Conservation (phyloP, 1,140 invertebrate species). For the Calephelis virginiensis region DNA sequence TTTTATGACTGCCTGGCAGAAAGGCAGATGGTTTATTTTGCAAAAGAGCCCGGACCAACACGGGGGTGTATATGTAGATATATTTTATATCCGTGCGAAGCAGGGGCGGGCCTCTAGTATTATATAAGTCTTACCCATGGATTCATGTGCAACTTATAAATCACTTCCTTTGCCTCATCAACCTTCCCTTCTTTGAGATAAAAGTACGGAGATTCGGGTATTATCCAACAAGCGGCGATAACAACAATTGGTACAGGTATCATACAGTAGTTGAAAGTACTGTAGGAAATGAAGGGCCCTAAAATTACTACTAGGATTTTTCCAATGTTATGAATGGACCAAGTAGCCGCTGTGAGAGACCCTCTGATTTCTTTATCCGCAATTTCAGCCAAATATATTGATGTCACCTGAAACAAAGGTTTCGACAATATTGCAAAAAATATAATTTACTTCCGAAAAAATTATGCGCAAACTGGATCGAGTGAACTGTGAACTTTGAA, state of each 20-base stretch:
- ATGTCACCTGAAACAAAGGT: constrained; percentile 51
- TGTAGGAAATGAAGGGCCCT: constrained; percentile 77
- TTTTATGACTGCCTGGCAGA: too few species aligned
- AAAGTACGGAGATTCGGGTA: constrained; percentile 89
- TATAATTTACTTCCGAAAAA: too few species aligned
- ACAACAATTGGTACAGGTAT: constrained; percentile 59
- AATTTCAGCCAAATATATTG: constrained; percentile 85
- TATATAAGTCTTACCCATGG: constrained; percentile 41
- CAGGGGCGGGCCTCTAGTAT: too few species aligned
- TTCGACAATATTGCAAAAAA: too few species aligned
- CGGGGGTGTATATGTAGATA: too few species aligned
- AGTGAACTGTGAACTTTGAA: too few species aligned
- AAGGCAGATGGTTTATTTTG: too few species aligned
- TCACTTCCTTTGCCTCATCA: constrained; percentile 56
- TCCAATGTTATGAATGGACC: constrained; percentile 82
- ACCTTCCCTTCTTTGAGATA: constrained; percentile 78
- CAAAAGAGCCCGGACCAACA: too few species aligned
- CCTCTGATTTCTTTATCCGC: constrained; percentile 83
- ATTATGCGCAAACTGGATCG: too few species aligned
- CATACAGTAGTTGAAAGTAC: constrained; percentile 69
- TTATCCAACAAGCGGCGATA: constrained; percentile 80
- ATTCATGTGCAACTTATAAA: constrained; percentile 58
- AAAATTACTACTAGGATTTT: constrained; percentile 76
- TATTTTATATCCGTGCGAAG: too few species aligned
- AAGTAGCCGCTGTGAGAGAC: constrained; percentile 80